Base-by-base conservation (phyloP, 2,888 invertebrate species). In the Pogonocherus hispidulus region DNA sequence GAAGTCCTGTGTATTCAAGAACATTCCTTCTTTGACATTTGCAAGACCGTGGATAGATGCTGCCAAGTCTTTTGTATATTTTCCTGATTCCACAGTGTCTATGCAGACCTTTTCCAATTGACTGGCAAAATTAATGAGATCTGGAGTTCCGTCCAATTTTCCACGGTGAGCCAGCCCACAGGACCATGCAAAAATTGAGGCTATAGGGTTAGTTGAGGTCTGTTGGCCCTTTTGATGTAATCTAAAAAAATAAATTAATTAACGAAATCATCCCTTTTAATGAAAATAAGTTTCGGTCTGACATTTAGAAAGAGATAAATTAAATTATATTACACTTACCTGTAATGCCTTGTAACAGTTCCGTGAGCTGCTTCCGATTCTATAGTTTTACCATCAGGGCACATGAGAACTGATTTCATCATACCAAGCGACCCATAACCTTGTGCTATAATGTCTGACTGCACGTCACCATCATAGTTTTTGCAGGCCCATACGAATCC, bases 321-420 rank as follows among this genome's bases (percentile, higher is more conserved):
- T n/a, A n/a, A n/a, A n/a, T n/a, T n/a, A n/a, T n/a, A n/a, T n/a
- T n/a, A n/a, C 19, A 60, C 27, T 66, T 82, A 88, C 88, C 88
- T 91, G 87, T 93, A 96, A 87, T 96, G 95, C 63, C 95, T 89
- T 6, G 95, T 96, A 66, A 96, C 96, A 3, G 96, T 96, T 71
- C 96, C 96, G 86, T 96, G 96, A 51, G 96, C 96, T 37, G 96
- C 96, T 86, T 96, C 96, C 0, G 96, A 91, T 87, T 96, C 96
- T 69, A 96, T 91, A 0, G 96, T 96, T 84, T 93, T 93, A 20
- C 93, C 93, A 85, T 93, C 96, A 0, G 96, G 96, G 83, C 96
- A 96, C 87, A 96, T 90, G 66, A 96, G 88, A 23, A 96, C 95
- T 63, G 94, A 95, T 16, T 95, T 95, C 96, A 96, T 96, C 88